Evolutionary conservation across 2,888 invertebrate species (phyloP).

Genomic region (Zhuqinia jingwanae): DNA sequence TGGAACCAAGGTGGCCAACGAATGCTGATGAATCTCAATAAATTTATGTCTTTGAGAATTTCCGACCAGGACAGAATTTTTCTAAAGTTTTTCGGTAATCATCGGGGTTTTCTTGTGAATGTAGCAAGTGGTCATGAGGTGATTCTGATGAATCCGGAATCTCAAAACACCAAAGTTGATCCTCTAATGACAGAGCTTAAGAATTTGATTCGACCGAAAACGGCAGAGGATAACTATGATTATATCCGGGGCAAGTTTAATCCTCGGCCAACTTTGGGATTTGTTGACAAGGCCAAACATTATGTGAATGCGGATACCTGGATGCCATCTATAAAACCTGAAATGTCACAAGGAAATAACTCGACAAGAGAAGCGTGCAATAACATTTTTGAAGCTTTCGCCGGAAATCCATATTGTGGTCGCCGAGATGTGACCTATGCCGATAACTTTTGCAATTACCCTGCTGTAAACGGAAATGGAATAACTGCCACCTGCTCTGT

Average conservation of each 20-base stretch:
- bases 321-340: not conserved
- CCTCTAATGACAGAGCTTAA: constrained; percentile 11
- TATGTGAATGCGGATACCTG: constrained; percentile 3
- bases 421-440: not conserved
- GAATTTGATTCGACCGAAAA: constrained; percentile 16
- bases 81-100: constrained; percentile 70
- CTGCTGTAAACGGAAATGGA: not conserved
- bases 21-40: constrained; percentile 71
- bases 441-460: not conserved
- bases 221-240: constrained; percentile 39
- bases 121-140: constrained; percentile 64
- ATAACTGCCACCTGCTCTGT: not conserved
- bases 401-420: not conserved
- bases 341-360: not conserved
- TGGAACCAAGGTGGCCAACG: constrained; percentile 72
- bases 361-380: not conserved
- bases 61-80: constrained; percentile 63
- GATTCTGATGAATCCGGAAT: constrained; percentile 49
- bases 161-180: not conserved
- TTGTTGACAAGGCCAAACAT: constrained; percentile 60
- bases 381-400: not conserved
- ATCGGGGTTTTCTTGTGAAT: constrained; percentile 68
- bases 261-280: constrained; percentile 21
- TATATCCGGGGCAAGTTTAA: constrained; percentile 48
- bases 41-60: constrained; percentile 63